Evolutionary conservation across 2,888 invertebrate species (phyloP).

Genomic region (Apotomis betuletana): DNA sequence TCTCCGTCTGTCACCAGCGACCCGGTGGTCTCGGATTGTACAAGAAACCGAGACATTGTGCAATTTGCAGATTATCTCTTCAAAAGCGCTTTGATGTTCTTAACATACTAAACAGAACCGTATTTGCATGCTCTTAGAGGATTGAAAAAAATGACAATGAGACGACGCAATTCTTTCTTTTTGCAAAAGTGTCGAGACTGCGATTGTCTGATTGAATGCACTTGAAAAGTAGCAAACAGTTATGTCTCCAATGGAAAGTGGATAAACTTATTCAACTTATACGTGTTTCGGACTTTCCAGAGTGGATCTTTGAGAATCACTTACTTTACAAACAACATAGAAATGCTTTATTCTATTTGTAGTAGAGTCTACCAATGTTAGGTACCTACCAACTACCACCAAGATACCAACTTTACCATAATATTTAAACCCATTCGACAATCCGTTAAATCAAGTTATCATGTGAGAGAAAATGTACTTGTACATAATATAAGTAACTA

Average conservation of each 20-base stretch:
- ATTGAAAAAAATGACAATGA: constrained; percentile 5
- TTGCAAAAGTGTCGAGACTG: constrained; percentile 21
- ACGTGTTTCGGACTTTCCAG: constrained; percentile 19
- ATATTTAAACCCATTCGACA: too few species aligned
- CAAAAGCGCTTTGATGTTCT: constrained; percentile 30
- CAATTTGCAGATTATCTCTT: constrained; percentile 36
- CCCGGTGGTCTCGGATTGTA: constrained; percentile 38
- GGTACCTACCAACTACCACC: too few species aligned
- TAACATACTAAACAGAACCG: constrained; percentile 21
- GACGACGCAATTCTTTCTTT: constrained; percentile 30
- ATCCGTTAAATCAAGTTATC: too few species aligned
- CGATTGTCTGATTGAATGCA: constrained; percentile 32
- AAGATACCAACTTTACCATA: too few species aligned
- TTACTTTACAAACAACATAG: not conserved
- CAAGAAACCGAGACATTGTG: constrained; percentile 29
- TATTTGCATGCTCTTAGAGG: not conserved
- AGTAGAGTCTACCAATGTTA: too few species aligned
- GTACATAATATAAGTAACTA: too few species aligned
- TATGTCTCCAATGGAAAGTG: constrained; percentile 12
- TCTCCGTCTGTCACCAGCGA: constrained; percentile 24
- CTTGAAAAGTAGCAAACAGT: constrained; percentile 33
- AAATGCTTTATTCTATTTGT: not conserved
- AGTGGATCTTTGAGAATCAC: not conserved
- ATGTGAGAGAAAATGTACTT: too few species aligned
- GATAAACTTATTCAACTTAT: not conserved